phyloP scores from a whole-genome alignment of 2,113 vertebrate species.

The Esox niger region DNA sequence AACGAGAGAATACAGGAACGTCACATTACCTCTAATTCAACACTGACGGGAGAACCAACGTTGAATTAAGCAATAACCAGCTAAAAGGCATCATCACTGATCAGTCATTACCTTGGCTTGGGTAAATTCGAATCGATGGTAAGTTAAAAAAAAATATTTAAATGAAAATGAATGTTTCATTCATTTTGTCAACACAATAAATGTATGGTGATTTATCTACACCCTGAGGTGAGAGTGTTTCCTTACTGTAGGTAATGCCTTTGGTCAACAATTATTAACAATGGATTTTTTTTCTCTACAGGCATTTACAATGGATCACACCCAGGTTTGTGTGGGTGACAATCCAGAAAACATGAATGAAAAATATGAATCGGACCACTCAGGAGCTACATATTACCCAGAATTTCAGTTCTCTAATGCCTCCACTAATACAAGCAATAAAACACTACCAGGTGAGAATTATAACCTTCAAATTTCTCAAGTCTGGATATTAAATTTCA shows the following conservation, averaged over 20 bases:
- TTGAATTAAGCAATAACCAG: background rate
- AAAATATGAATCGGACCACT: slow-evolving; percentile 6
- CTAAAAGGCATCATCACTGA: background rate
- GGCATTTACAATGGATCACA: background rate
- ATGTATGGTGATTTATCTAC: background rate
- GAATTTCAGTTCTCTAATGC: background rate
- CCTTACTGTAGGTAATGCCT: background rate
- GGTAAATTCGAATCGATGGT: background rate
- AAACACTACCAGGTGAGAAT: slow-evolving; percentile 7
- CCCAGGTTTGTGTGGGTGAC: background rate
- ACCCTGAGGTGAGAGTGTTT: background rate
- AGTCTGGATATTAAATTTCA: background rate
- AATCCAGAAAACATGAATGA: slow-evolving; percentile 5
- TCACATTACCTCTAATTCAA: background rate
- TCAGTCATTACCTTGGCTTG: too few relatives aligned
- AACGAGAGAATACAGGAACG: background rate
- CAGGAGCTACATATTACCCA: slow-evolving; percentile 6
- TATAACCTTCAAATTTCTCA: slow-evolving; percentile 2
- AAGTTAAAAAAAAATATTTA: background rate
- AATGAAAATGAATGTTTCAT: background rate
- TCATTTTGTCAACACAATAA: background rate
- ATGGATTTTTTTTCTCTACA: background rate
- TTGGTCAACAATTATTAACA: background rate
- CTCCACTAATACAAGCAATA: background rate
- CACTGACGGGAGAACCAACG: slow-evolving; percentile 6